Conservation (phyloP, 2,797 vertebrate genomes). For the Premnoplex brunnescens region DNA sequence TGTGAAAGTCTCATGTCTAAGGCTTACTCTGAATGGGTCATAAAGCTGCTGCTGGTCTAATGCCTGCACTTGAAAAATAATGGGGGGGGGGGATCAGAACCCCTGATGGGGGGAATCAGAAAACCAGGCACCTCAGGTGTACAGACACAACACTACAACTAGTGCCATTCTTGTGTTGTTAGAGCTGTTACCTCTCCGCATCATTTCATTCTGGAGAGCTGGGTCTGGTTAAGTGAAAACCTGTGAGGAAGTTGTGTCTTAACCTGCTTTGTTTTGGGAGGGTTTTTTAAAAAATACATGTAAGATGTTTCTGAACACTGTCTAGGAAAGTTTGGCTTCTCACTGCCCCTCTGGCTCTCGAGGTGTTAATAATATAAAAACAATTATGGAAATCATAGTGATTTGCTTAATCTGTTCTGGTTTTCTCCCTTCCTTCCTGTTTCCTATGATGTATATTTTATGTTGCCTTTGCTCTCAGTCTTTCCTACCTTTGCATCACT, state of each 20-base stretch:
- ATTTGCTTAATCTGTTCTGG: constrained; percentile 12
- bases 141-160: not conserved
- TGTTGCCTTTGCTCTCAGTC: constrained; percentile 16
- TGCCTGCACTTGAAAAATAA: not conserved
- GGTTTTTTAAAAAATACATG: accelerated
- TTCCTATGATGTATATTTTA: constrained; percentile 28
- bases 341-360: not conserved
- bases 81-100: not conserved
- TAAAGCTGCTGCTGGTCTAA: not conserved
- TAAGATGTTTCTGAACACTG: not conserved
- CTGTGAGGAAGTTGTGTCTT: accelerated
- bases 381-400: constrained; percentile 1
- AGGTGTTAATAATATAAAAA: constrained; percentile 28
- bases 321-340: not conserved
- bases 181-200: not conserved
- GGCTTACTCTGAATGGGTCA: not conserved
- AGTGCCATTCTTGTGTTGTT: not conserved
- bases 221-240: not conserved
- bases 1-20: not conserved
- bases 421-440: not conserved
- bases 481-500: constrained; percentile 10
- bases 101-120: not conserved
- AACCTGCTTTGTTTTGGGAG: not conserved
- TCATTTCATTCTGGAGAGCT: not conserved
- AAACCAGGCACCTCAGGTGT: not conserved